phyloP scores from a whole-genome alignment of 2,888 invertebrate genomes.

The Aquatica leii region DNA sequence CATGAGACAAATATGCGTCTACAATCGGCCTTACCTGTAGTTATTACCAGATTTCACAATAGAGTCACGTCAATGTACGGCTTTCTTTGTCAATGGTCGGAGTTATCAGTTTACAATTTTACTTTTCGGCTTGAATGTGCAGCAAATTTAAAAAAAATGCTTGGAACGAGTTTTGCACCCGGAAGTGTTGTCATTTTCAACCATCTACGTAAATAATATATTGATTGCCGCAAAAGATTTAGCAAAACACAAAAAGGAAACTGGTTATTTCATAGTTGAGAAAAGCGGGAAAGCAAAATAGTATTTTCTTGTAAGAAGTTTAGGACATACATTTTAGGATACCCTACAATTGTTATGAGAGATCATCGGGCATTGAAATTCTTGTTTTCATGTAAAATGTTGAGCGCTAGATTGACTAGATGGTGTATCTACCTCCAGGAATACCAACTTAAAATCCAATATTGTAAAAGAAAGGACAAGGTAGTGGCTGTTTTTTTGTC shows the following conservation, averaged over 20 bases:
- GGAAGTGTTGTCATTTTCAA: constrained; percentile 30
- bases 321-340: constrained; percentile 7
- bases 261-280: constrained; percentile 30
- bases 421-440: constrained; percentile 17
- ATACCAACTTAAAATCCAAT: constrained; percentile 16
- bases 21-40: no score
- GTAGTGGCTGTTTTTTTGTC: constrained; percentile 20
- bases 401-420: constrained; percentile 13
- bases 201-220: constrained; percentile 34
- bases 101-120: no score
- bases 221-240: constrained; percentile 34
- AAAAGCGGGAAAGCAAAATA: constrained; percentile 36
- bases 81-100: no score
- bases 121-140: no score
- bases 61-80: no score
- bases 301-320: constrained; percentile 34
- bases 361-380: constrained; percentile 23
- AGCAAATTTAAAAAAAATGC: constrained; percentile 27
- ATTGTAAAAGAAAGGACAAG: constrained; percentile 16
- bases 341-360: constrained; percentile 2
- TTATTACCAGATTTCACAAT: no score
- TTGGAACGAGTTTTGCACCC: constrained; percentile 36
- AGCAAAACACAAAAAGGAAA: no score
- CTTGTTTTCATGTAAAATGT: no score
- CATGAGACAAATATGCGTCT: no score